A percentile compares a stretch with the other conserved stretches of the same genome.
Conservation (phyloP, 2,113 vertebrate species). For the Oostethus manadensis region DNA sequence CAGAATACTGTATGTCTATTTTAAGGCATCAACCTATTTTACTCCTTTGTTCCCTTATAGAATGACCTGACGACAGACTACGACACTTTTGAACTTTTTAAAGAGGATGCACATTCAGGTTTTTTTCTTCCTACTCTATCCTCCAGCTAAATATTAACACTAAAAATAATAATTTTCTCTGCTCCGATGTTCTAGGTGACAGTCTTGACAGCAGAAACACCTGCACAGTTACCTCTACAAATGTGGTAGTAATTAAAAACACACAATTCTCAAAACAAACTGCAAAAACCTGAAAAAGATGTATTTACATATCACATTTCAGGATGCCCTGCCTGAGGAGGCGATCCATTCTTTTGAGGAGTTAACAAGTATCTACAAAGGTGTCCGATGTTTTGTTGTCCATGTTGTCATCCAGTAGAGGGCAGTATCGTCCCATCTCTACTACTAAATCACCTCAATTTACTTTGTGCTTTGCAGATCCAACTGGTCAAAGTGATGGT, state of each 20-base stretch:
- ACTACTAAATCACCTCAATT: not conserved
- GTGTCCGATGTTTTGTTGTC: conserved; percentile 4
- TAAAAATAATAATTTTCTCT: not conserved
- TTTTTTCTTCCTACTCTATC: not conserved
- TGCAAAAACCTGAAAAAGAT: not conserved
- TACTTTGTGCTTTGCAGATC: conserved; percentile 8
- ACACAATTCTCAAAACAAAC: not conserved
- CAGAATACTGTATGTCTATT: too few species aligned
- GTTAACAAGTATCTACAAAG: conserved; percentile 16
- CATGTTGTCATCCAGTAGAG: not conserved
- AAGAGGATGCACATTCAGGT: conserved; percentile 14
- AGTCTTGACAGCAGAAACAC: not conserved
- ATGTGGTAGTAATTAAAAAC: conserved; percentile 13
- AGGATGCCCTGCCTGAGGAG: conserved; percentile 16
- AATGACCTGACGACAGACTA: conserved; percentile 5
- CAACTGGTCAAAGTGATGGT: not conserved
- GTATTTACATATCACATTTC: conserved; percentile 1
- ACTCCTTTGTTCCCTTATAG: conserved; percentile 25
- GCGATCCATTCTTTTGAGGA: not conserved
- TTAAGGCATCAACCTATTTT: too few species aligned
- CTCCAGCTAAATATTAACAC: too few species aligned
- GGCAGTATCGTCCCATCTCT: not conserved
- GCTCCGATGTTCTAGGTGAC: conserved; percentile 7
- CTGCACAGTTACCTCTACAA: not conserved
- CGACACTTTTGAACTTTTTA: not conserved